Evolutionary conservation across 1,140 invertebrate genomes (phyloP).

Genomic region (Pseudachorutes palmiensis): DNA sequence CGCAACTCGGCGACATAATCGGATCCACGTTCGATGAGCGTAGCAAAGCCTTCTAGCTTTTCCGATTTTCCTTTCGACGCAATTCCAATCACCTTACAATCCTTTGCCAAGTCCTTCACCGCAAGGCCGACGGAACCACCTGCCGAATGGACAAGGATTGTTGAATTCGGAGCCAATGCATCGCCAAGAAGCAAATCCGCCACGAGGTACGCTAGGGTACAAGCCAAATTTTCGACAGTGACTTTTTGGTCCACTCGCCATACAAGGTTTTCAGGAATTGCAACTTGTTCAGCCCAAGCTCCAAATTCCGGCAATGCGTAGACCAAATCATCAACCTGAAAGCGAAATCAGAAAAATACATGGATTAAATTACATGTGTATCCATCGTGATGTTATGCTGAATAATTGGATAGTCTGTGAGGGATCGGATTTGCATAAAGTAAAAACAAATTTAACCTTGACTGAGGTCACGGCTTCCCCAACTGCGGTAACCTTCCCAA

Average conservation of each 20-base stretch:
- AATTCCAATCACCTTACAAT: constrained; percentile 60
- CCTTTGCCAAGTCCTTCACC: constrained; percentile 24
- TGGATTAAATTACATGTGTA: not conserved
- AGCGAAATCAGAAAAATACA: not conserved
- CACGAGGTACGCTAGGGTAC: constrained; percentile 77
- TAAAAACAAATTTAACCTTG: constrained; percentile 46
- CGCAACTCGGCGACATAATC: constrained; percentile 75
- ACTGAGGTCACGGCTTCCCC: constrained; percentile 74
- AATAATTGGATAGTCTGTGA: too few relatives aligned
- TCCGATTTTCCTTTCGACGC: constrained; percentile 79
- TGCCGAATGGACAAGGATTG: constrained; percentile 71
- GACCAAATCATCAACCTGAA: constrained; percentile 73
- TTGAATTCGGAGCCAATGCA: constrained; percentile 67
- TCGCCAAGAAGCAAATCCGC: constrained; percentile 80
- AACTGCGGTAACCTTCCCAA: constrained; percentile 70
- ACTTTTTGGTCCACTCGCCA: constrained; percentile 71
- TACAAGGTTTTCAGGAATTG: constrained; percentile 64
- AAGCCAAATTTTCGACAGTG: constrained; percentile 68
- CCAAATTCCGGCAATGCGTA: constrained; percentile 71
- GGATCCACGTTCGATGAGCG: constrained; percentile 62
- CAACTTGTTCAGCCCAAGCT: constrained; percentile 76
- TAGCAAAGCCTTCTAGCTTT: constrained; percentile 63
- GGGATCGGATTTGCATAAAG: too few relatives aligned
- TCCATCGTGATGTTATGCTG: not conserved
- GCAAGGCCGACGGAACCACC: constrained; percentile 61